phyloP scores from a whole-genome alignment of 2,888 invertebrate species.

The Cantharis lateralis region DNA sequence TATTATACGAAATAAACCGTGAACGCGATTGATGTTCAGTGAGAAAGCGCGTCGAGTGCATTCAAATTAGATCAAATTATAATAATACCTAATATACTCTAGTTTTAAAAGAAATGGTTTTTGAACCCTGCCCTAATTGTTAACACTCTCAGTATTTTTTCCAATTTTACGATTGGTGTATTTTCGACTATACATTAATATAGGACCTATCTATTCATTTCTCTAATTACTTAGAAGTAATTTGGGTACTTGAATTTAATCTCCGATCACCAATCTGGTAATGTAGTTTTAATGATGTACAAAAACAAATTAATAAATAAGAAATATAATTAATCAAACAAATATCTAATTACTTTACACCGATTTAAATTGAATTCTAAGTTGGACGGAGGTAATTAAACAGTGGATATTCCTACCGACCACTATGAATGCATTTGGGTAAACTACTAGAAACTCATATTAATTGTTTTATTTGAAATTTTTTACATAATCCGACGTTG shows the following conservation, averaged over 20 bases:
- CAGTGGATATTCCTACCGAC: neutral
- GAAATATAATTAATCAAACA: neutral
- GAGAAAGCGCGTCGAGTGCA: too few species aligned
- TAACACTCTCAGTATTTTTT: too few species aligned
- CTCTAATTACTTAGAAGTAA: neutral
- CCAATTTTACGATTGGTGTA: too few species aligned
- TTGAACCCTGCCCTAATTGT: too few species aligned
- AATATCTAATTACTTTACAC: neutral
- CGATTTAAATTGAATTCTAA: neutral
- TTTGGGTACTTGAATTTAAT: neutral
- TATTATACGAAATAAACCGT: too few species aligned
- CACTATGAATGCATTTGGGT: neutral
- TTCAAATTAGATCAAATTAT: too few species aligned
- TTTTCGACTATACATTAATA: too few species aligned
- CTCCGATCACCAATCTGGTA: neutral
- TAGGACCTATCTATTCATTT: neutral
- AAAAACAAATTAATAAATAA: neutral
- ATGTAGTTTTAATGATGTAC: neutral
- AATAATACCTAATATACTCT: too few species aligned
- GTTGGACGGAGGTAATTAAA: neutral
- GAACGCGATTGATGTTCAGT: too few species aligned
- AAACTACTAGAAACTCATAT: neutral
- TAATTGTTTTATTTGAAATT: neutral
- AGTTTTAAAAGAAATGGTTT: too few species aligned
- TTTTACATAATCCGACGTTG: neutral